Percentiles rank a stretch among this genome's conserved stretches.
phyloP scores from a whole-genome alignment of 2,113 vertebrate species.

The Triplophysa dalaica region DNA sequence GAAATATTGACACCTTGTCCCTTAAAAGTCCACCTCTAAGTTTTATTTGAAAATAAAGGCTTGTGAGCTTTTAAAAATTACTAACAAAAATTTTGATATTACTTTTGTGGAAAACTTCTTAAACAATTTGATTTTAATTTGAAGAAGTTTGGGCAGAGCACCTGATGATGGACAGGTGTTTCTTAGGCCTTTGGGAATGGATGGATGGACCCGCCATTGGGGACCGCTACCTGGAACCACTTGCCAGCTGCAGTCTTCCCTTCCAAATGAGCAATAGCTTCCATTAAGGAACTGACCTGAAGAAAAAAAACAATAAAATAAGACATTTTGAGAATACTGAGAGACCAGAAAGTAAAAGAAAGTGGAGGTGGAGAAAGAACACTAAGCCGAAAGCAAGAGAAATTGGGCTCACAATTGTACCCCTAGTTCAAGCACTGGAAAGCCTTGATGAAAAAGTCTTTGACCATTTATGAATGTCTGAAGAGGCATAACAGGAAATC shows the following conservation, averaged over 20 bases:
- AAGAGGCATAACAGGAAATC: conserved; percentile 12
- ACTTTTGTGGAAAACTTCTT: too few relatives aligned
- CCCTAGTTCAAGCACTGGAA: conserved; percentile 19
- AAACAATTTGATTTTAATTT: background rate
- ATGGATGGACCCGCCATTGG: conserved; percentile 78
- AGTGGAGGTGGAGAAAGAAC: background rate
- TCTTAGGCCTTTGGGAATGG: conserved; percentile 62
- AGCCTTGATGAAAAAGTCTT: conserved; percentile 37
- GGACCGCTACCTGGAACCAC: conserved; percentile 60
- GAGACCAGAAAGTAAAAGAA: background rate
- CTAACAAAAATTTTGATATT: too few relatives aligned
- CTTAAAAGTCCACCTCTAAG: too few relatives aligned
- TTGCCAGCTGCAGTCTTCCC: conserved; percentile 85
- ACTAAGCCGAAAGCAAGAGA: conserved; percentile 10
- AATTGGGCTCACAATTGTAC: conserved; percentile 26
- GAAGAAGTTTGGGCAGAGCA: conserved; percentile 21
- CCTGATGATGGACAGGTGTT: conserved; percentile 73
- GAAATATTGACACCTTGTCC: too few relatives aligned
- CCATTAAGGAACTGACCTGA: conserved; percentile 87
- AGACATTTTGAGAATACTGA: conserved; percentile 28
- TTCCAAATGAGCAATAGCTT: conserved; percentile 92
- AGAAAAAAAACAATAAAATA: conserved; percentile 35
- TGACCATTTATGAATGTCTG: conserved; percentile 32
- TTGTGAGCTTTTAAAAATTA: too few relatives aligned
- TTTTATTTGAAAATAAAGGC: too few relatives aligned